These are phyloP conservation scores for Cervus canadensis DNA, from an alignment of 2,113 vertebrate genomes.

Conservation along the genomic window DNA sequence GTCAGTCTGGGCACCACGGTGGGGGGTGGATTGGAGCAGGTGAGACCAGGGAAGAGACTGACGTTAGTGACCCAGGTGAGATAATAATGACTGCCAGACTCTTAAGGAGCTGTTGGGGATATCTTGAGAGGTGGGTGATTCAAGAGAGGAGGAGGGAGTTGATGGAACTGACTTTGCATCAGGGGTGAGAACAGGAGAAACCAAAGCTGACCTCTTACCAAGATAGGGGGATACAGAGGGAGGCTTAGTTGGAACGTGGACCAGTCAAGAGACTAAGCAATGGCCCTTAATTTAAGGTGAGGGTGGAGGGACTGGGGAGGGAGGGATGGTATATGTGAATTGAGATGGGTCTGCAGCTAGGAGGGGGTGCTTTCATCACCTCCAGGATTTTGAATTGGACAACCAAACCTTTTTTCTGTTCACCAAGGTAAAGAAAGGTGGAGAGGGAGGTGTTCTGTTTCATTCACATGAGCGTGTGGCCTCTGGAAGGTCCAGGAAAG, in stretches of 20 bases:
- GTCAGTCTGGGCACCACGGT: background rate
- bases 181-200: background rate
- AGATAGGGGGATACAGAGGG: background rate
- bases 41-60: background rate
- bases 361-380: background rate
- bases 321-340: accelerated
- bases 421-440: background rate
- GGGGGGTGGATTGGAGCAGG: background rate
- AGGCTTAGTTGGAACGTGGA: background rate
- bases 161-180: background rate
- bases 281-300: background rate
- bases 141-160: background rate
- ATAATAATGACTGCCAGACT: background rate
- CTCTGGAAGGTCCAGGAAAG: background rate
- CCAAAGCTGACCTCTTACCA: background rate
- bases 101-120: background rate
- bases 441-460: background rate
- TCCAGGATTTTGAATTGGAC: background rate
- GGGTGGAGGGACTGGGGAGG: background rate
- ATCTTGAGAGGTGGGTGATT: background rate
- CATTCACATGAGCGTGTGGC: background rate
- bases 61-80: background rate
- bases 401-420: background rate
- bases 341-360: background rate
- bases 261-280: background rate